Evolutionary conservation across 2,797 vertebrate species (phyloP), one percentile per base, ranked within the genome.

Genomic region (Rousettus madagascariensis): DNA sequence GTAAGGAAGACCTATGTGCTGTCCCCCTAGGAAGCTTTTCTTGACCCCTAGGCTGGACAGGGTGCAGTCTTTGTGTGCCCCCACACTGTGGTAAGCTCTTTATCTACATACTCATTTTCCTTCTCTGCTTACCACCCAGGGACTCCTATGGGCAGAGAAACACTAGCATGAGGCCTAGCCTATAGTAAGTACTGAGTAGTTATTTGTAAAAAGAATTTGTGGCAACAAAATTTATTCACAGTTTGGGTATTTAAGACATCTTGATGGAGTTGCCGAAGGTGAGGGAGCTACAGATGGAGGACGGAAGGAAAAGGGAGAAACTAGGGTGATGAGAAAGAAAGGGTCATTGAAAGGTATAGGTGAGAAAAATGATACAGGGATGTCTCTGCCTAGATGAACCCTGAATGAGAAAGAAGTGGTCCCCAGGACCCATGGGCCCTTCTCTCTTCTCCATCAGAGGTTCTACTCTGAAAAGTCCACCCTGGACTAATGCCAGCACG

Each of bases 21-120:
- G 49, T 6, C 1, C 4, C 10, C 22, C 30, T 30, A 43, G 65
- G 36, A 65, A 69, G 55, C 33, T 33, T 30, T 59, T 8, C 71
- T 66, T 28, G 26, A n/a, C 43, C n/a, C 49, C 41, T 6, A 38
- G 74, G 19, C n/a, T 33, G 28, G 63, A 13, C 43, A 43, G 38
- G n/a, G 24, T 19, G 20, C 22, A 26, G 28, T 26, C 30, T 57
- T 22, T 83, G 24, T 30, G 28, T 38, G 16, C 24, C 77, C 33
- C 51, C 19, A 72, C 5, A 19, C 28, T 5, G 28, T 36, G 17
- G 3, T 43, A 12, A 7, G 59, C 6, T 33, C 65, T 84, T 86
- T 24, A n/a, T 28, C 65, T 9, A 13, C 0, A 1, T 22, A 13
- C 20, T 30, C 15, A 26, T 3, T 30, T n/a, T 38, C 38, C 8